Conservation (phyloP, 2,797 vertebrate genomes). For the Chelon auratus region DNA sequence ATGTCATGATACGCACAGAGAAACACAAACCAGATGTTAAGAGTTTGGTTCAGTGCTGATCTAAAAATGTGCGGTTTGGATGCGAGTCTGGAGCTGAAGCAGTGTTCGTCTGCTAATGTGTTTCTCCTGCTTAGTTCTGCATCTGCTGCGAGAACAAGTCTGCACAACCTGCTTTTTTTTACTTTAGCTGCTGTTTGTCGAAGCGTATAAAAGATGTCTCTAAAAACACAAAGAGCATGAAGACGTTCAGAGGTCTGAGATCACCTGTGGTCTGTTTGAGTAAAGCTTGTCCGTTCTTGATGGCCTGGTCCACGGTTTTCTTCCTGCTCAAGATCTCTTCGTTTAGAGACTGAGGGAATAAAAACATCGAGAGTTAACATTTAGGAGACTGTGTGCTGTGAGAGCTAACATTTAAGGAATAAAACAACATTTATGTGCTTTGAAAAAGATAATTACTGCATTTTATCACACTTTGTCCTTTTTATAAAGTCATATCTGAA, state of each 20-base stretch:
- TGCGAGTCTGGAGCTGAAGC: background rate
- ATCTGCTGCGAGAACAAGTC: background rate
- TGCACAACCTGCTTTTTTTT: background rate
- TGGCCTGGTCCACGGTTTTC: slow-evolving; percentile 97
- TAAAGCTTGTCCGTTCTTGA: slow-evolving; percentile 96
- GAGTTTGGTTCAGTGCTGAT: slow-evolving; percentile 30
- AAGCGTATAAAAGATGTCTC: background rate
- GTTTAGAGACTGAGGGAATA: slow-evolving; percentile 88
- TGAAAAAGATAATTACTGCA: too few species aligned
- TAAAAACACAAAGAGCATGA: background rate
- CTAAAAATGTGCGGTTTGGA: slow-evolving; percentile 58
- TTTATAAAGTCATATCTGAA: too few species aligned
- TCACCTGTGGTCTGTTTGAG: slow-evolving; percentile 98
- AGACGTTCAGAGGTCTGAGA: background rate
- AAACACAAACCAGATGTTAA: slow-evolving; percentile 49
- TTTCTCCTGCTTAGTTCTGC: slow-evolving; percentile 5
- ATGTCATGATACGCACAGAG: slow-evolving; percentile 22
- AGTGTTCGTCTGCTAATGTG: background rate
- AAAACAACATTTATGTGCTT: too few species aligned
- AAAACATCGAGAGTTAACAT: background rate
- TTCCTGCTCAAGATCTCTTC: slow-evolving; percentile 97
- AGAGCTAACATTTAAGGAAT: background rate
- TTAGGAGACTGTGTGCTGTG: background rate
- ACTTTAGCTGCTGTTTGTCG: background rate
- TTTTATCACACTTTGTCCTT: too few species aligned